Conservation (phyloP, 2,797 vertebrate genomes). For the Anabacerthia variegaticeps region DNA sequence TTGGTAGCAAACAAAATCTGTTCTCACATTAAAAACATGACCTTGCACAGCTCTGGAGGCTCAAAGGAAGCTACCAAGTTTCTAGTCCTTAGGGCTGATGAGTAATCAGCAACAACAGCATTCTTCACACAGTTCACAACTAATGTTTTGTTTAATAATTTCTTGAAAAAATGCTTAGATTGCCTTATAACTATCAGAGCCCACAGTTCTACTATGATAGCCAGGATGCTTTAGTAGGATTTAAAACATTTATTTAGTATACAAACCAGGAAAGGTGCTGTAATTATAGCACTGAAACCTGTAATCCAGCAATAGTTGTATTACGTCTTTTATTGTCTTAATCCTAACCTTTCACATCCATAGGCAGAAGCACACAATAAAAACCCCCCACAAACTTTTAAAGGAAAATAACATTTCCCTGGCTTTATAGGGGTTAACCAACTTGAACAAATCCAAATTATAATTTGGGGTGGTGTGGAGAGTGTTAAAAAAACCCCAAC, state of each 20-base stretch:
- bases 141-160: not conserved
- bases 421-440: not conserved
- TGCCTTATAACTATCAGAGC: not conserved
- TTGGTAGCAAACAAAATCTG: conserved; percentile 2
- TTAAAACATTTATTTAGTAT: not conserved
- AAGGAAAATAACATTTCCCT: not conserved
- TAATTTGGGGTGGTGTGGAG: not conserved
- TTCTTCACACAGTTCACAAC: not conserved
- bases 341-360: not conserved
- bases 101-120: not conserved
- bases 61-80: not conserved
- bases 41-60: not conserved
- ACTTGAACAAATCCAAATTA: not conserved
- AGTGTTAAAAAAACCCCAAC: not conserved
- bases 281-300: not conserved
- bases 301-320: not conserved
- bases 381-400: not conserved
- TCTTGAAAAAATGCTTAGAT: not conserved
- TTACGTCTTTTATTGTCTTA: not conserved
- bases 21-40: not conserved
- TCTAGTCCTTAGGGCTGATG: not conserved
- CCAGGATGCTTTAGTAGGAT: not conserved
- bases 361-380: not conserved
- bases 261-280: not conserved
- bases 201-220: not conserved